Evolutionary conservation across 2,113 vertebrate species (phyloP).

Genomic region (Sceloporus undulatus): DNA sequence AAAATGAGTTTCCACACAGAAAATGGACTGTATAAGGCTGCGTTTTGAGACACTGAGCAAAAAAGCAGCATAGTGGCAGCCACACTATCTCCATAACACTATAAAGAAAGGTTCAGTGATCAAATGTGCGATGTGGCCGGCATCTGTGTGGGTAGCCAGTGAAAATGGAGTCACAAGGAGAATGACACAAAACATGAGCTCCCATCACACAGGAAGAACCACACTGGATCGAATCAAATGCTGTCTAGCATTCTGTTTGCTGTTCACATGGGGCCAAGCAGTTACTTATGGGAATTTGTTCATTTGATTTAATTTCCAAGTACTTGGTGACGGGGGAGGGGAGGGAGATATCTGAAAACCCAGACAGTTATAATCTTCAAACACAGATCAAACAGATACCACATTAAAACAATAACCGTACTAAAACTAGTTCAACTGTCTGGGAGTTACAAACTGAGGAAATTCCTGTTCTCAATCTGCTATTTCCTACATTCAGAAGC

Average conservation of each 20-base stretch:
- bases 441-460: not conserved
- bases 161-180: not conserved
- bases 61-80: not conserved
- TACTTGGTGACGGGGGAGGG: too few species aligned
- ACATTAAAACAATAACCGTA: too few species aligned
- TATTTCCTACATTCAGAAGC: not conserved
- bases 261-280: not conserved
- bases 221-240: not conserved
- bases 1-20: conserved; percentile 21
- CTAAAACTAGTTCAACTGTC: too few species aligned
- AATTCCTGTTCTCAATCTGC: not conserved
- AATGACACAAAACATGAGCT: not conserved
- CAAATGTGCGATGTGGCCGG: too few species aligned
- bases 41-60: not conserved
- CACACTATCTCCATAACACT: not conserved
- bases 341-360: too few species aligned
- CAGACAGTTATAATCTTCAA: too few species aligned
- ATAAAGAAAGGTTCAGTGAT: not conserved
- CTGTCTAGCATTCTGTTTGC: not conserved
- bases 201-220: not conserved
- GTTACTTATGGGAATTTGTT: not conserved
- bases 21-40: not conserved
- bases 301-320: not conserved
- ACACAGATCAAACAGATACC: too few species aligned
- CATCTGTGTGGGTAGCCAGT: not conserved